Conservation (phyloP, 2,797 vertebrate genomes). For the Varecia variegata region DNA sequence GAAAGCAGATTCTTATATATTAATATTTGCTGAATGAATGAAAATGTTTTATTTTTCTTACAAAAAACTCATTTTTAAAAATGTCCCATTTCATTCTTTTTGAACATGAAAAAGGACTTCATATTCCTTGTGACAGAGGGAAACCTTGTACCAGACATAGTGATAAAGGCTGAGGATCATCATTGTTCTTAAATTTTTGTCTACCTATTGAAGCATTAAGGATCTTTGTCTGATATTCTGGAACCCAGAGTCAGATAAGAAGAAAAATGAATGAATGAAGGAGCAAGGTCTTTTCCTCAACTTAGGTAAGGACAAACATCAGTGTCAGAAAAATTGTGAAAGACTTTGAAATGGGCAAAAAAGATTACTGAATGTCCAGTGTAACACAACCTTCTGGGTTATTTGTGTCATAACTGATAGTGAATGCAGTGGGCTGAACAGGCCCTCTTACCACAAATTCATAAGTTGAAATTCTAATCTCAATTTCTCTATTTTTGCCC, state of each 20-base stretch:
- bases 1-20: not conserved
- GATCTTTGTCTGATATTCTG: not conserved
- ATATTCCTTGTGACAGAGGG: not conserved
- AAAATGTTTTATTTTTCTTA: conserved; percentile 18
- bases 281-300: not conserved
- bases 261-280: not conserved
- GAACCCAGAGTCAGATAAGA: not conserved
- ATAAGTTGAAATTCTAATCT: not conserved
- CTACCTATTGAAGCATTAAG: not conserved
- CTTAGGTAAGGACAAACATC: not conserved
- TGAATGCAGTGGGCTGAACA: not conserved
- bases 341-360: conserved; percentile 22
- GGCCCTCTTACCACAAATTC: not conserved
- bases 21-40: not conserved
- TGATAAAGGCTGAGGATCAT: not conserved
- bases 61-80: not conserved
- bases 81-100: not conserved
- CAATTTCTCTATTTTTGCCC: not conserved
- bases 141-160: not conserved
- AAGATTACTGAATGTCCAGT: not conserved
- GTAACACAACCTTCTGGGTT: not conserved
- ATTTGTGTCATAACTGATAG: no score
- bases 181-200: not conserved
- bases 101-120: not conserved
- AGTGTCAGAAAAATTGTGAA: not conserved